Evolutionary conservation across 37 sponge, comb jelly and placozoan genomes (phyloP), one percentile per base, ranked within the genome.

Genomic region (Hormiphora californensis): DNA sequence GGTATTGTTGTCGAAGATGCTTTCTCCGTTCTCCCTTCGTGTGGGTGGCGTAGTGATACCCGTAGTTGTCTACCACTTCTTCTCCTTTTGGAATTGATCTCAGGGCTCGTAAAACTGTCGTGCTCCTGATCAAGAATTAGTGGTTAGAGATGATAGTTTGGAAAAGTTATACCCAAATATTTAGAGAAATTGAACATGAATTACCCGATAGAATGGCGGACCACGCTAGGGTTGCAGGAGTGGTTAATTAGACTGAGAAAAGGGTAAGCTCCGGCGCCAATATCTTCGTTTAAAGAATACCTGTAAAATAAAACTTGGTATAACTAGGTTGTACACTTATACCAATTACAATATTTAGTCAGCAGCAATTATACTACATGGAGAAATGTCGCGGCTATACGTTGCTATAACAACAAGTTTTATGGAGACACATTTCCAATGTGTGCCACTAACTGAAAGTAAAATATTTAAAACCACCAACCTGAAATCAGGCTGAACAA

Each of bases 11-110:
- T 46, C 35, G 40, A 22, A 73, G 81, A 12, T 43, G 46, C 25
- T 36, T 73, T 22, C 81, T 73, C 9, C 81, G 43, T 19, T 73
- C 81, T 19, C 28, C 44, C 2, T 23, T 46, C 7, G 44, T 40
- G 81, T 73, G 81, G n/a, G 46, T 73, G 38, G 81, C 81, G 44
- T 73, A 73, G 59, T 57, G 59, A 46, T 73, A 73, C 9, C 81
- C 81, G 46, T 73, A 73, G 81, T 73, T 73, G 23, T 73, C 81
- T 23, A 39, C 4, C 44, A 73, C 46, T 33, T 73, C 81, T 28
- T 73, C 28, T 73, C 81, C 81, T 19, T 32, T 46, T 3, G 36
- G 28, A 4, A 73, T 40, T 23, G 9, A 19, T 28, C 81, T n/a
- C 44, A 73, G 46, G 2, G 35, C 41, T 73, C 81, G 32, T 28